These are phyloP conservation scores for Ophonus ardosiacus DNA, from an alignment of 2,888 invertebrate species.

Conservation along the genomic window DNA sequence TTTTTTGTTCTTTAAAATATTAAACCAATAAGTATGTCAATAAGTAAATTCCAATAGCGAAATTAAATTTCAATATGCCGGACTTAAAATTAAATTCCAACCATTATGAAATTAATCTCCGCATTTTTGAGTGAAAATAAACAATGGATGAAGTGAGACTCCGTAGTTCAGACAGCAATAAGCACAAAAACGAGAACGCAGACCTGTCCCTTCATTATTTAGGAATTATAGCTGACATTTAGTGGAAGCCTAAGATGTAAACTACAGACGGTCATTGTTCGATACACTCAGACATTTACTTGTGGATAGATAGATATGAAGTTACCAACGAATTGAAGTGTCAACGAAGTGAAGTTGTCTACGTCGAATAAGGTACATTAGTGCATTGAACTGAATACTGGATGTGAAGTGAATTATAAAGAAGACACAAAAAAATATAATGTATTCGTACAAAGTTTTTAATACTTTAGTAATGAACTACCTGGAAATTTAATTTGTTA, in stretches of 20 bases:
- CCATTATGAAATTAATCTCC: slow-evolving; percentile 17
- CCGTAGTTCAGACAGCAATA: neutral
- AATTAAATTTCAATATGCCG: slow-evolving; percentile 7
- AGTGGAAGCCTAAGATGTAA: neutral
- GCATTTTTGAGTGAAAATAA: slow-evolving; percentile 29
- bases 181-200: slow-evolving; percentile 17
- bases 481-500: too few species aligned
- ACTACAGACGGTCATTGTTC: slow-evolving; percentile 30
- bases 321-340: too few species aligned
- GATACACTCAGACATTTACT: neutral
- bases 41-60: slow-evolving; percentile 29
- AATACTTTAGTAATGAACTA: too few species aligned
- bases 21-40: slow-evolving; percentile 13
- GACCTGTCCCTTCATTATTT: slow-evolving; percentile 8
- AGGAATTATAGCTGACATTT: slow-evolving; percentile 28
- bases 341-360: too few species aligned
- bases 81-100: slow-evolving; percentile 14
- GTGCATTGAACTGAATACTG: neutral
- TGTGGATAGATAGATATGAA: neutral
- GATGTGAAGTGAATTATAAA: neutral
- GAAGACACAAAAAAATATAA: too few species aligned
- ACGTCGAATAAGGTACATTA: too few species aligned
- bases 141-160: slow-evolving; percentile 10
- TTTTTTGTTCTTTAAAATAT: neutral
- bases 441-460: too few species aligned